These are phyloP conservation scores for Pecten maximus DNA, from an alignment of 2,888 invertebrate species.

Conservation along the genomic window DNA sequence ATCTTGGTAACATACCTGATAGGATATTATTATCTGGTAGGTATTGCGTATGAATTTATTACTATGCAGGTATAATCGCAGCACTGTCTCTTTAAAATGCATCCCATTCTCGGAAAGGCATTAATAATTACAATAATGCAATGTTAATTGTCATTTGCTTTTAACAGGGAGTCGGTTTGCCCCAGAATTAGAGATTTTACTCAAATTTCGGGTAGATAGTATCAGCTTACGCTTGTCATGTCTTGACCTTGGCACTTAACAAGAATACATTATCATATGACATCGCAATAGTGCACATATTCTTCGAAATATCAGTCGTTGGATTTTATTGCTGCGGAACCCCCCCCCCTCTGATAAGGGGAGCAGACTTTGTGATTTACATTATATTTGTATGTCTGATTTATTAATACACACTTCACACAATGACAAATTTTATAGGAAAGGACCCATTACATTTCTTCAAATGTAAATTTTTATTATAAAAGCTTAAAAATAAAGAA, in stretches of 20 bases:
- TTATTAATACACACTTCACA: background rate
- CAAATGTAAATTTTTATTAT: background rate
- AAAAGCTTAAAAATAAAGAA: background rate
- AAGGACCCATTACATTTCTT: background rate
- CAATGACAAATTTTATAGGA: background rate
- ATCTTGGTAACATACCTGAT: background rate
- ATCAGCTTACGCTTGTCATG: background rate
- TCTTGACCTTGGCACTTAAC: background rate
- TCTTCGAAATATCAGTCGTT: background rate
- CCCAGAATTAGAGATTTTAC: background rate
- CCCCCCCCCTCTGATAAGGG: background rate
- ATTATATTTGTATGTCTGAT: background rate
- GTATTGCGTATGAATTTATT: background rate
- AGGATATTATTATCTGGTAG: background rate
- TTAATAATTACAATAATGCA: slow-evolving; percentile 1
- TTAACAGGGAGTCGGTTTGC: slow-evolving; percentile 21
- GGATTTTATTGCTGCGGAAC: background rate
- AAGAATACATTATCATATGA: background rate
- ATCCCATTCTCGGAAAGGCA: background rate
- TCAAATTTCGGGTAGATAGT: background rate
- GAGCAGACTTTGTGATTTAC: background rate
- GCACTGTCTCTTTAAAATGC: background rate
- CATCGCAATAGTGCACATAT: background rate
- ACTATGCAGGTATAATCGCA: background rate
- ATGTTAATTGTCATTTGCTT: slow-evolving; percentile 29